These are phyloP conservation scores for Drosophila quinaria DNA, from an alignment of 2,888 invertebrate genomes.

Conservation along the genomic window DNA sequence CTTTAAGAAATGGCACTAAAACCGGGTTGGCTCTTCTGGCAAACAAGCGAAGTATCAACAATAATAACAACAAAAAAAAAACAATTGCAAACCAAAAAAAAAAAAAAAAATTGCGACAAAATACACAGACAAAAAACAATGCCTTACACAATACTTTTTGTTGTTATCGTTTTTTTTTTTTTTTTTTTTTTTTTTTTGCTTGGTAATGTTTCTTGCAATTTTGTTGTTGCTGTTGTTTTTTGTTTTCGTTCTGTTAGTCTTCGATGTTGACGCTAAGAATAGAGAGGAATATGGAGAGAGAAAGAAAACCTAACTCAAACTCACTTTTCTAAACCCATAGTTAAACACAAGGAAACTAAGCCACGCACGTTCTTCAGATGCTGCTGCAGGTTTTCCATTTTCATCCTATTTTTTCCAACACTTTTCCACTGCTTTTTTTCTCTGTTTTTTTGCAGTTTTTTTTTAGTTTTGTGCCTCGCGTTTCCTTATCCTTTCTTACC, in stretches of 20 bases:
- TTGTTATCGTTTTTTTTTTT: conserved; percentile 3
- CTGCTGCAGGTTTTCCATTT: conserved; percentile 15
- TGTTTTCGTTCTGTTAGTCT: conserved; percentile 28
- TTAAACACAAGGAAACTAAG: conserved; percentile 24
- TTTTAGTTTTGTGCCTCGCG: background rate
- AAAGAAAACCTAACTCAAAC: background rate
- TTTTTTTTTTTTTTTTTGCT: background rate
- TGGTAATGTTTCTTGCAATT: conserved; percentile 37
- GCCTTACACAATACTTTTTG: conserved; percentile 46
- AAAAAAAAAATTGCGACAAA: conserved; percentile 12
- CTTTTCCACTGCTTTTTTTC: background rate
- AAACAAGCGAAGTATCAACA: conserved; percentile 13
- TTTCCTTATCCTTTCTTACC: conserved; percentile 19
- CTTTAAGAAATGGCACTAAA: conserved; percentile 10
- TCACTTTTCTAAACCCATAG: conserved; percentile 3
- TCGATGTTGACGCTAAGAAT: conserved; percentile 36
- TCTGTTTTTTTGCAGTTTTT: background rate
- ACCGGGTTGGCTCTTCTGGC: background rate
- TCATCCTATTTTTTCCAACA: background rate
- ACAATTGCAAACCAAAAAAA: background rate
- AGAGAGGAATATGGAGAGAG: background rate
- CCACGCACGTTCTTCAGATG: conserved; percentile 45
- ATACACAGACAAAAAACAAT: conserved; percentile 52
- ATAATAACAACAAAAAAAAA: conserved; percentile 23
- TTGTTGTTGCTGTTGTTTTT: background rate